Evolutionary conservation across 2,888 invertebrate genomes (phyloP).

Genomic region (Xylocampa areola): DNA sequence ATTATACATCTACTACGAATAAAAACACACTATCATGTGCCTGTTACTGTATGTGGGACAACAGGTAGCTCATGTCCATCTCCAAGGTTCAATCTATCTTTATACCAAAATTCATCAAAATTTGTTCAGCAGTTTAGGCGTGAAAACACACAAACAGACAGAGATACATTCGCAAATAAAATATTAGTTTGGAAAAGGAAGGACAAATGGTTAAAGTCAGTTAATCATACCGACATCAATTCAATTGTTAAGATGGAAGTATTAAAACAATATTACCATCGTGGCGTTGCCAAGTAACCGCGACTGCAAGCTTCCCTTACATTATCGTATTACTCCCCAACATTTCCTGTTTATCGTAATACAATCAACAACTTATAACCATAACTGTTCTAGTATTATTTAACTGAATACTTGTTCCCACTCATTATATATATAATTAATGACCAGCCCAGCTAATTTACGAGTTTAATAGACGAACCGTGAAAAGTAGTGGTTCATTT

Average conservation of each 20-base stretch:
- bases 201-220: too few species aligned
- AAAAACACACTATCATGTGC: too few species aligned
- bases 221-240: neutral
- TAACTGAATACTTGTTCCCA: conserved; percentile 33
- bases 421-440: conserved; percentile 32
- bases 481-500: neutral
- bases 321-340: conserved; percentile 72
- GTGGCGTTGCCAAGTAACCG: conserved; percentile 56
- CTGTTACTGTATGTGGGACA: too few species aligned
- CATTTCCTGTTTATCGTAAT: conserved; percentile 62
- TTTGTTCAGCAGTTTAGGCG: too few species aligned
- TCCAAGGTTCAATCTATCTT: too few species aligned
- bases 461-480: conserved; percentile 20
- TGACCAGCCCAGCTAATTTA: conserved; percentile 1
- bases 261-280: conserved; percentile 31
- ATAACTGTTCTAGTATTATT: conserved; percentile 40
- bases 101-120: too few species aligned
- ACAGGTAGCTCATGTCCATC: too few species aligned
- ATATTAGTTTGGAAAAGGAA: too few species aligned
- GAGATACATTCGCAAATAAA: too few species aligned
- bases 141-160: too few species aligned
- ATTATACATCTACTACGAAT: neutral
- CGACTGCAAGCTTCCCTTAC: conserved; percentile 63
- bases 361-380: conserved; percentile 33
- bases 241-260: conserved; percentile 14